Conservation (phyloP, 2,797 vertebrate genomes). For the Muscicapa comitata region DNA sequence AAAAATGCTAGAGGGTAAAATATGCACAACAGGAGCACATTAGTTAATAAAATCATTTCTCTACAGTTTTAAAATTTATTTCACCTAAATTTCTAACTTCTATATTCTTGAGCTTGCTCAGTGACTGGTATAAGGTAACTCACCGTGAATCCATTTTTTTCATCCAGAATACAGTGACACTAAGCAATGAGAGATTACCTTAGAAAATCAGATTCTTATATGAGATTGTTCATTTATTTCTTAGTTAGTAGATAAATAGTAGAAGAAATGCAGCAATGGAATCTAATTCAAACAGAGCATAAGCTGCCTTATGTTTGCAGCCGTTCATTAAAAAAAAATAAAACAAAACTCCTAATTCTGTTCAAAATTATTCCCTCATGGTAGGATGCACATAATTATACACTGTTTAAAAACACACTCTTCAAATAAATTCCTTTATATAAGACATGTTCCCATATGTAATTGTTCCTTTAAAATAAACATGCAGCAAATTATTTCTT, state of each 20-base stretch:
- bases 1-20: slow-evolving; percentile 22
- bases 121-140: neutral
- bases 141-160: neutral
- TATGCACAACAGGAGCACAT: slow-evolving; percentile 28
- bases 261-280: slow-evolving; percentile 60
- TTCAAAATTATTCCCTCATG: slow-evolving; percentile 61
- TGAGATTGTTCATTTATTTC: slow-evolving; percentile 51
- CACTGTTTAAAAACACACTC: slow-evolving; percentile 17
- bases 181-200: neutral
- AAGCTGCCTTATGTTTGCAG: slow-evolving; percentile 52
- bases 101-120: neutral
- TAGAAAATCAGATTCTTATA: slow-evolving; percentile 43
- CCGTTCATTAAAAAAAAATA: slow-evolving; percentile 60
- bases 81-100: slow-evolving; percentile 11
- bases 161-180: neutral
- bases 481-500: neutral
- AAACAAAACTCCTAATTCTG: slow-evolving; percentile 41
- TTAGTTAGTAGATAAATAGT: slow-evolving; percentile 58
- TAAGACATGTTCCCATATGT: neutral
- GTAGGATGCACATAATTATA: slow-evolving; percentile 47
- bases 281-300: slow-evolving; percentile 67
- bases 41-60: slow-evolving; percentile 16
- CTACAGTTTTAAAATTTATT: slow-evolving; percentile 37
- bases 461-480: slow-evolving; percentile 29
- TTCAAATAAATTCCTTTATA: slow-evolving; percentile 29